phyloP scores from a whole-genome alignment of 2,797 vertebrate genomes.

The Chelmon rostratus region DNA sequence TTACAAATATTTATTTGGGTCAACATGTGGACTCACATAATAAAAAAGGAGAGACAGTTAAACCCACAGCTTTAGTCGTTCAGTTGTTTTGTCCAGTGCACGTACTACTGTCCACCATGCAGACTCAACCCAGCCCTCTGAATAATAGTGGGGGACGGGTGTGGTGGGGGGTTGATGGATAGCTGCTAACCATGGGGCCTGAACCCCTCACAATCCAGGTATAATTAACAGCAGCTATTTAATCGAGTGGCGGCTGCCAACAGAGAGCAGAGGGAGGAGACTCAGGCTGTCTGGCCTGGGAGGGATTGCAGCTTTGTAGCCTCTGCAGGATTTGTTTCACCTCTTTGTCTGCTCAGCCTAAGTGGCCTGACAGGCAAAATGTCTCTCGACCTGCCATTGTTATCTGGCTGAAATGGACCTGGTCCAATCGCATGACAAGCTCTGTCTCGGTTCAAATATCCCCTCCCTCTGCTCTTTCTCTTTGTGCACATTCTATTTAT shows the following conservation, averaged over 20 bases:
- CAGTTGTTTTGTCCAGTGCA: slow-evolving; percentile 21
- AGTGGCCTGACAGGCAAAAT: slow-evolving; percentile 74
- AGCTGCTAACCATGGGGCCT: slow-evolving; percentile 80
- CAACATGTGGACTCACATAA: not conserved
- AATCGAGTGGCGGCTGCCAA: slow-evolving; percentile 85
- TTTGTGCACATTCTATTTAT: slow-evolving; percentile 62
- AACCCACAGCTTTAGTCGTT: slow-evolving; percentile 13
- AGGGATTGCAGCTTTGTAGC: slow-evolving; percentile 86
- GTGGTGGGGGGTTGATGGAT: slow-evolving; percentile 74
- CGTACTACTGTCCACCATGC: slow-evolving; percentile 27
- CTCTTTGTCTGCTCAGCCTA: slow-evolving; percentile 76
- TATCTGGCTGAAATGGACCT: slow-evolving; percentile 74
- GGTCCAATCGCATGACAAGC: slow-evolving; percentile 70
- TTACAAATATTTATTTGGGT: slow-evolving; percentile 16
- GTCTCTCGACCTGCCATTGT: slow-evolving; percentile 70
- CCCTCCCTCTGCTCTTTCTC: slow-evolving; percentile 40
- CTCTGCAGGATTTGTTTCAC: slow-evolving; percentile 88
- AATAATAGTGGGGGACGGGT: slow-evolving; percentile 75
- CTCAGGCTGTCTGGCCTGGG: slow-evolving; percentile 79
- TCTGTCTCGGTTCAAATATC: slow-evolving; percentile 60
- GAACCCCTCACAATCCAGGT: slow-evolving; percentile 81
- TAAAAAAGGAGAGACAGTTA: not conserved
- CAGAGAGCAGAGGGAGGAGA: slow-evolving; percentile 73
- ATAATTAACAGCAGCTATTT: slow-evolving; percentile 90
- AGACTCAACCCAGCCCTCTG: slow-evolving; percentile 27